phyloP scores from a whole-genome alignment of 1,140 invertebrate species.

The Pseudomyrmex concolor region DNA sequence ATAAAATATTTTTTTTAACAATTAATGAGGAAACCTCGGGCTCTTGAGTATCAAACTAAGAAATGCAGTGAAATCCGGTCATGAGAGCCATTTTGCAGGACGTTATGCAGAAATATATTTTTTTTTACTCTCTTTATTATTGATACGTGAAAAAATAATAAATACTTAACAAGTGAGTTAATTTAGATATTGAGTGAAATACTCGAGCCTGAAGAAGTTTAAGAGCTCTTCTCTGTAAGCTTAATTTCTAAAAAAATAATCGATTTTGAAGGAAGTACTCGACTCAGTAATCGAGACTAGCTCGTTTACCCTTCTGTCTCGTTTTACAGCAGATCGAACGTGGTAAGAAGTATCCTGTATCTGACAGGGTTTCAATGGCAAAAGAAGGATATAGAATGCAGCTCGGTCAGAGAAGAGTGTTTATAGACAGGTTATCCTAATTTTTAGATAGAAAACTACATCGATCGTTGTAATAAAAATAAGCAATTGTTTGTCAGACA shows the following conservation, averaged over 20 bases:
- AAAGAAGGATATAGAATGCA: conserved; percentile 52
- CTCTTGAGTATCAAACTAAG: too few species aligned
- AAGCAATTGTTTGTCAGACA: not conserved
- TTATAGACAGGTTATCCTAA: conserved; percentile 37
- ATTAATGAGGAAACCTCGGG: too few species aligned
- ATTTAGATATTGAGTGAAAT: not conserved
- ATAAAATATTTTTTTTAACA: too few species aligned
- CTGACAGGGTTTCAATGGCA: conserved; percentile 63
- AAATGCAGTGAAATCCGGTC: too few species aligned
- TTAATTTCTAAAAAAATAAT: conserved; percentile 39
- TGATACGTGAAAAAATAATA: too few species aligned
- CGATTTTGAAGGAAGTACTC: not conserved
- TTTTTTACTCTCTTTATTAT: too few species aligned
- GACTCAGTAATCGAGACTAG: conserved; percentile 3
- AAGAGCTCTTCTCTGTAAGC: not conserved
- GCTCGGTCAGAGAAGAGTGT: not conserved
- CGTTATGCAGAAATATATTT: too few species aligned
- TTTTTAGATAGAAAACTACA: conserved; percentile 42
- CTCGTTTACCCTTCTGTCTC: conserved; percentile 57
- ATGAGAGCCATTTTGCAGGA: too few species aligned
- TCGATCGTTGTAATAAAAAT: not conserved
- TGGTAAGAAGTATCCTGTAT: conserved; percentile 58
- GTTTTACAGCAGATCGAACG: conserved; percentile 58
- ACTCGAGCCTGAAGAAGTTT: not conserved
- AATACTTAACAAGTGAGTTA: too few species aligned